phyloP scores from a whole-genome alignment of 2,113 vertebrate species.

The Callionymus lyra region DNA sequence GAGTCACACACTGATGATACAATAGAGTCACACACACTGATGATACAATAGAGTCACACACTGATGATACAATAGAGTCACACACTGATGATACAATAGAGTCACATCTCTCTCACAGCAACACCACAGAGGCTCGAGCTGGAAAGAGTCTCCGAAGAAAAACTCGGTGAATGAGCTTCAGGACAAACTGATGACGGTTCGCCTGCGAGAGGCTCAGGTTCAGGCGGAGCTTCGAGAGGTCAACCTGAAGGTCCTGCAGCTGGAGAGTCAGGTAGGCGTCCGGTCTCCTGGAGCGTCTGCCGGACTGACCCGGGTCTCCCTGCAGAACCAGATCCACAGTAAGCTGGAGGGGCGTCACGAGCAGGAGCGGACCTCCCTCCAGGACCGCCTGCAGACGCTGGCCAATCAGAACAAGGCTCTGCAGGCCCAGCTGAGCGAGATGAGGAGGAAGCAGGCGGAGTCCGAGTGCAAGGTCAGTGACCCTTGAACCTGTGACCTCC shows the following conservation, averaged over 20 bases:
- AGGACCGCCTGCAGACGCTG: constrained; percentile 78
- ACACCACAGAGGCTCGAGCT: constrained; percentile 42
- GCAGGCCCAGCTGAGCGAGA: constrained; percentile 80
- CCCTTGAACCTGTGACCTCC: no score
- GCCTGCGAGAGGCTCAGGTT: constrained; percentile 81
- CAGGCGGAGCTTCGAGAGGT: constrained; percentile 81
- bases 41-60: no score
- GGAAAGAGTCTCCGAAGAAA: constrained; percentile 89
- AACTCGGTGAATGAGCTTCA: constrained; percentile 80
- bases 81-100: no score
- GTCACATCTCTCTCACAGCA: constrained; percentile 43
- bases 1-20: no score
- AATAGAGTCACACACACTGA: no score
- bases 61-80: no score
- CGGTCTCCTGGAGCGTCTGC: no score
- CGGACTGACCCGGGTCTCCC: no score
- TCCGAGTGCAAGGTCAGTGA: constrained; percentile 75
- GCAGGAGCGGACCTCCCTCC: constrained; percentile 74
- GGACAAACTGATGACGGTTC: constrained; percentile 81
- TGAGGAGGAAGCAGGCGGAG: constrained; percentile 83
- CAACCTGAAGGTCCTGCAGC: constrained; percentile 77
- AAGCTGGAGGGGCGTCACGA: constrained; percentile 76
- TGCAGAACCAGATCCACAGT: constrained; percentile 79
- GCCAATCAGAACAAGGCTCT: constrained; percentile 81
- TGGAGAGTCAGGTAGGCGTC: constrained; percentile 81